Conservation (phyloP, 2,888 invertebrate species). For the Acrocera orbiculus region DNA sequence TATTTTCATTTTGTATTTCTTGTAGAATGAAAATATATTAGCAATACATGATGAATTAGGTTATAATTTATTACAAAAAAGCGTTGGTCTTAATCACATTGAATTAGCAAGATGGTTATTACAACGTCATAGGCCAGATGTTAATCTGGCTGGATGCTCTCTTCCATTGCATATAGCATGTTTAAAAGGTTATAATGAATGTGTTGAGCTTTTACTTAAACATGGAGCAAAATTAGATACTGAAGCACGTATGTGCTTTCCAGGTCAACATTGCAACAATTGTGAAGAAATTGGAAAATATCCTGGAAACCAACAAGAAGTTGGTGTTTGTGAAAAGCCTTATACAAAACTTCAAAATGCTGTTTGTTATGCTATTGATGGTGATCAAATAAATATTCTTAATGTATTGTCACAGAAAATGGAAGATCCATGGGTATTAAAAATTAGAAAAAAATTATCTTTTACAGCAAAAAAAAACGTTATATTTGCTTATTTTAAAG, state of each 20-base stretch:
- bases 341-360: constrained; percentile 47
- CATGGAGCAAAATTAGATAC: constrained; percentile 53
- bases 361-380: constrained; percentile 53
- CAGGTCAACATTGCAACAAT: constrained; percentile 49
- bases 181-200: constrained; percentile 49
- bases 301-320: constrained; percentile 35
- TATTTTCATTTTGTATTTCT: constrained; percentile 3
- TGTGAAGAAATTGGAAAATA: constrained; percentile 52
- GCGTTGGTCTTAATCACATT: constrained; percentile 51
- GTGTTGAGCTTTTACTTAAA: constrained; percentile 47
- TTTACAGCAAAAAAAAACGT: background rate
- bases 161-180: constrained; percentile 59
- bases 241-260: constrained; percentile 58
- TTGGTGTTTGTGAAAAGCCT: constrained; percentile 32
- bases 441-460: background rate
- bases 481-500: constrained; percentile 12
- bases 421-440: constrained; percentile 46
- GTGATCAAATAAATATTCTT: constrained; percentile 50
- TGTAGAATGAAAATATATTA: constrained; percentile 48
- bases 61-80: constrained; percentile 54
- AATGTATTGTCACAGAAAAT: constrained; percentile 47
- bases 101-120: constrained; percentile 51
- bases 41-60: constrained; percentile 48
- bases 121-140: constrained; percentile 42
- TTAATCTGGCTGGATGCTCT: constrained; percentile 54